Evolutionary conservation across 2,113 vertebrate species (phyloP).

Genomic region (Pseudolaguvia tuberculata): DNA sequence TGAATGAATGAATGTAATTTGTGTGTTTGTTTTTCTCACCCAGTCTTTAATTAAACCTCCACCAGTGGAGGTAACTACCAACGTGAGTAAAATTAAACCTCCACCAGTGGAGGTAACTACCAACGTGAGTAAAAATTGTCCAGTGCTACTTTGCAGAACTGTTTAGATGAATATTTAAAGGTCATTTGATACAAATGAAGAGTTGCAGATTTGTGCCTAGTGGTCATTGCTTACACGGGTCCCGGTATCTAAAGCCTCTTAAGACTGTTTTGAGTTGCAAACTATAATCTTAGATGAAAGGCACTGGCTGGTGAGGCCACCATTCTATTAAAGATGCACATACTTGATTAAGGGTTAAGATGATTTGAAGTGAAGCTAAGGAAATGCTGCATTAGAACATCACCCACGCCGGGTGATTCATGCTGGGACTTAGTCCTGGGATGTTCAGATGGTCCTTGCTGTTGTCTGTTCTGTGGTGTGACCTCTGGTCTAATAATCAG

Average conservation of each 20-base stretch:
- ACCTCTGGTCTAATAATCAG: constrained; percentile 11
- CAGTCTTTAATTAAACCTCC: background rate
- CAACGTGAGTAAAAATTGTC: too few relatives aligned
- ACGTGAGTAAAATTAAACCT: background rate
- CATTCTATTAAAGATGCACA: background rate
- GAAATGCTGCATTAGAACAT: background rate
- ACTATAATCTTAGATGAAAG: background rate
- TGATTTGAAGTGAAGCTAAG: background rate
- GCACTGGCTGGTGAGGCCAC: constrained; percentile 1
- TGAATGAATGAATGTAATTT: too few relatives aligned
- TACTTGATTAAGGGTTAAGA: background rate
- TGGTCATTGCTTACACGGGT: background rate
- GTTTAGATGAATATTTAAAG: background rate
- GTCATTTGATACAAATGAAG: constrained; percentile 14
- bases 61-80: background rate
- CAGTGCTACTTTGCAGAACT: background rate
- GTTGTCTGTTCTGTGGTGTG: background rate
- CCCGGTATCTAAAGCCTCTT: background rate
- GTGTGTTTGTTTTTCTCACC: too few relatives aligned
- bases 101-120: background rate
- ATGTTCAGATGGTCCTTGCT: background rate
- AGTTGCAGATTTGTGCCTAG: background rate
- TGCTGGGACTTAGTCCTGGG: background rate
- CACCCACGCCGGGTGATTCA: background rate
- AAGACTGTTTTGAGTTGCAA: background rate